A percentile compares a stretch with the other conserved stretches of the same genome.
Evolutionary conservation across 2,113 vertebrate genomes (phyloP).

Genomic region (Stictonetta naevosa): DNA sequence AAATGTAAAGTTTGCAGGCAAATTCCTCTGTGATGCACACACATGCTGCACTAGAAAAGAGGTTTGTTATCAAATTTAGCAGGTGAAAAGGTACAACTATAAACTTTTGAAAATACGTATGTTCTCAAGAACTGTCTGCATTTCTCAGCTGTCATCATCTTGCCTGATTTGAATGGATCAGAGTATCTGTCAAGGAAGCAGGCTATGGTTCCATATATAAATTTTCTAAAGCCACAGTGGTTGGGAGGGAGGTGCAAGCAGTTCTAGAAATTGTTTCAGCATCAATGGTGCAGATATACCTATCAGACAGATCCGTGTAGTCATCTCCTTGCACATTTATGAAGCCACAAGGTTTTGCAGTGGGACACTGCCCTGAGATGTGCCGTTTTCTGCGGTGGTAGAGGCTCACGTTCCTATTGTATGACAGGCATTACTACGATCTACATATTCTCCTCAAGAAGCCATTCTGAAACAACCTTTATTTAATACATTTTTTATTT

Average conservation of each 20-base stretch:
- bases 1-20: neutral
- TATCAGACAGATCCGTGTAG: neutral
- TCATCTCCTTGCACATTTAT: neutral
- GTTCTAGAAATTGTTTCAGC: neutral
- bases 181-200: neutral
- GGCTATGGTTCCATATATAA: neutral
- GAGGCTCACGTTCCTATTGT: neutral
- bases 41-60: neutral
- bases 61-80: neutral
- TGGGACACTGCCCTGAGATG: neutral
- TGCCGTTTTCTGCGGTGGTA: neutral
- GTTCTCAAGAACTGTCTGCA: neutral
- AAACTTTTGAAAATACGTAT: neutral
- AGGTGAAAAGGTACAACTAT: neutral
- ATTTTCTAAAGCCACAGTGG: neutral
- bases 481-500: neutral
- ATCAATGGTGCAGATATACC: fast-evolving
- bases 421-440: neutral
- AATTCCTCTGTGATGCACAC: neutral
- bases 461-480: neutral
- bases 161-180: neutral
- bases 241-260: fast-evolving
- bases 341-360: neutral
- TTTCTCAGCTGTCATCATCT: neutral
- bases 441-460: neutral